A percentile compares a stretch with the other conserved stretches of the same genome.
phyloP scores from a whole-genome alignment of 2,888 invertebrate genomes.

The Camptogramma bilineatum region DNA sequence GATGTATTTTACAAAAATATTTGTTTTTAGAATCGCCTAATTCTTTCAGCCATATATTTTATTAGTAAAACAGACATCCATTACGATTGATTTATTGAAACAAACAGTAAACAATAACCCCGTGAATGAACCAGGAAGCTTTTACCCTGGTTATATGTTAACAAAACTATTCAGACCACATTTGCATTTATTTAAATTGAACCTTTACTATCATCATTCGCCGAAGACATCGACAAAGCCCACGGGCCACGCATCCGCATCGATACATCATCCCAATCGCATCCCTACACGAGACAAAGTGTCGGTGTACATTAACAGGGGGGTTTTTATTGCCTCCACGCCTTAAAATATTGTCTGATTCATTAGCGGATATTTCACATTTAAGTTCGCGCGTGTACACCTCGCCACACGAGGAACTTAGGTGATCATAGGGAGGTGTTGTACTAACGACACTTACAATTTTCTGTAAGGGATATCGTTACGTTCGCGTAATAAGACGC shows the following conservation, averaged over 20 bases:
- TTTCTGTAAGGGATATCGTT: constrained; percentile 84
- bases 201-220: background rate
- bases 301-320: constrained; percentile 82
- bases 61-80: no score
- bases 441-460: constrained; percentile 81
- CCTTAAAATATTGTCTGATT: constrained; percentile 86
- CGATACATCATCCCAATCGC: constrained; percentile 80
- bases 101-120: no score
- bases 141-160: background rate
- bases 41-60: no score
- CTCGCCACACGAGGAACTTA: constrained; percentile 62
- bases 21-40: no score
- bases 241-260: constrained; percentile 53
- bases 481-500: constrained; percentile 84
- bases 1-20: no score
- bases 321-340: constrained; percentile 82
- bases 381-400: constrained; percentile 78
- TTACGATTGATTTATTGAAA: no score
- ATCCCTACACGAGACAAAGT: constrained; percentile 79
- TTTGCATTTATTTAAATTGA: background rate
- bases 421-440: constrained; percentile 74
- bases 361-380: constrained; percentile 85
- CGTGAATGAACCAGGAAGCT: no score
- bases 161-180: background rate
- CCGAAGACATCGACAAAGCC: constrained; percentile 16